Conservation (phyloP, 2,797 vertebrate species). For the Sebastes dallii region DNA sequence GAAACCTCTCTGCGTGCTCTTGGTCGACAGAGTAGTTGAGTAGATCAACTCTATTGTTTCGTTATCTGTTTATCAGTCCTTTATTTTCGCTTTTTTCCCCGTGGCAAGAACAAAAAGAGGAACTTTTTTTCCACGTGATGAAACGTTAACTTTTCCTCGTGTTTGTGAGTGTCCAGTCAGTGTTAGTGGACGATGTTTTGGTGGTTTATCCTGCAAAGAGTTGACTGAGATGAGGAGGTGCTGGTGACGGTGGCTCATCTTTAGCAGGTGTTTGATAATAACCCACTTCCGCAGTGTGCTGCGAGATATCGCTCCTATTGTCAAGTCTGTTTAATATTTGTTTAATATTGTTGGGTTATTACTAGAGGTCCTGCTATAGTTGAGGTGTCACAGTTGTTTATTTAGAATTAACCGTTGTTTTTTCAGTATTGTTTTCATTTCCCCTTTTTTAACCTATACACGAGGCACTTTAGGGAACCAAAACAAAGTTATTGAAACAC, state of each 20-base stretch:
- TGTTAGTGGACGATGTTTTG: not conserved
- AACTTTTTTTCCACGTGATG: constrained; percentile 12
- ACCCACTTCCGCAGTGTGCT: constrained; percentile 63
- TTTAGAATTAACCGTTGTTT: not conserved
- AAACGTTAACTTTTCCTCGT: not conserved
- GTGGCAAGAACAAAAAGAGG: constrained; percentile 7
- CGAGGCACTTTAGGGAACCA: constrained; percentile 16
- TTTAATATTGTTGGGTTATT: not conserved
- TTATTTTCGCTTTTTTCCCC: not conserved
- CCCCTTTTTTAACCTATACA: not conserved
- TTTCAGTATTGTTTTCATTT: not conserved
- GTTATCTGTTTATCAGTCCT: not conserved
- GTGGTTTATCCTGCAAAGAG: not conserved
- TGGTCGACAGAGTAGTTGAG: too few species aligned
- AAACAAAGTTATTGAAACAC: not conserved
- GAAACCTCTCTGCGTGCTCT: not conserved
- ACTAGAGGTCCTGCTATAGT: too few species aligned
- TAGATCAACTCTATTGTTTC: not conserved
- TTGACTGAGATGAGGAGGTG: not conserved
- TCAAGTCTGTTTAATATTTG: not conserved
- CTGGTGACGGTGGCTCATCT: constrained; percentile 37
- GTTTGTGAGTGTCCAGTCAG: not conserved
- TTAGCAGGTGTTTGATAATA: constrained; percentile 67
- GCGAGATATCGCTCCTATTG: not conserved
- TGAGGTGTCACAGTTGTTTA: not conserved